Conservation (phyloP, 30 jellyfish, hydroid and myxozoan species). For the Catostylus mosaicus region DNA sequence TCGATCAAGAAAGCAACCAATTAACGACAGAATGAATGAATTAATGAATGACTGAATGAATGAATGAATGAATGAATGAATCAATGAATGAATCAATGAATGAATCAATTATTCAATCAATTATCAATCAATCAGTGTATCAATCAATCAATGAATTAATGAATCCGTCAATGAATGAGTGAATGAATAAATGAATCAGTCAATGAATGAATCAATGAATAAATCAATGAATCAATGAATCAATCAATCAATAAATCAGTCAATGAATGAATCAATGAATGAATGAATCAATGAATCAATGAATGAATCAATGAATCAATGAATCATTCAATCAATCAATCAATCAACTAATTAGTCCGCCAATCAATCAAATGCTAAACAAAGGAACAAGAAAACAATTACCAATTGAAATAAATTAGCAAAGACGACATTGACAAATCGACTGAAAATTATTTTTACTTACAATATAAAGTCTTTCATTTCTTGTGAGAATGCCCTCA, state of each 20-base stretch:
- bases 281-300: not conserved
- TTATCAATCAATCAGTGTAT: no score
- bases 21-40: not conserved
- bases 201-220: not conserved
- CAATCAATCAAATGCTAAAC: not conserved
- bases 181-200: not conserved
- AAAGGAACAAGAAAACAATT: not conserved
- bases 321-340: not conserved
- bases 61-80: no score
- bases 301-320: not conserved
- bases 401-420: not conserved
- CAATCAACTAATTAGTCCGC: not conserved
- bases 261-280: no score
- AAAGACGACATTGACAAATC: constrained; percentile 3
- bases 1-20: not conserved
- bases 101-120: not conserved
- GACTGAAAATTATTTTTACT: constrained; percentile 5
- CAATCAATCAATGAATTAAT: not conserved
- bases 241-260: no score
- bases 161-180: not conserved
- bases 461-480: constrained; percentile 82
- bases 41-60: no score
- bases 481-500: constrained; percentile 83
- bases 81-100: no score
- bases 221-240: not conserved